A percentile compares a stretch with the other conserved stretches of the same genome.
phyloP scores from a whole-genome alignment of 2,797 vertebrate genomes.

The Triplophysa bombifrons region DNA sequence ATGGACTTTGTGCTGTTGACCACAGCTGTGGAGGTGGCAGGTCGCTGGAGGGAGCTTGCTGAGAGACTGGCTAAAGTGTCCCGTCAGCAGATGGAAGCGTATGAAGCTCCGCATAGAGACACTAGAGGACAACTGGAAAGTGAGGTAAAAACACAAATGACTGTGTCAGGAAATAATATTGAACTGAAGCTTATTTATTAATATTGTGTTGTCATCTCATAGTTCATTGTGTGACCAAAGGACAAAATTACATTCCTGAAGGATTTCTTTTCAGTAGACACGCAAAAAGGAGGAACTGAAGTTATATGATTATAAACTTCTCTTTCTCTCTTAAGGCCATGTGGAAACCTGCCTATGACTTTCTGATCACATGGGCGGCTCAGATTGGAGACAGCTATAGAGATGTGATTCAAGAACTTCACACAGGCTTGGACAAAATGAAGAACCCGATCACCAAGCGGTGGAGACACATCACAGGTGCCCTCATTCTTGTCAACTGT shows the following conservation, averaged over 20 bases:
- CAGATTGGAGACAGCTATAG: constrained; percentile 96
- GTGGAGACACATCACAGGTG: constrained; percentile 96
- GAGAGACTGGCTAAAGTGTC: constrained; percentile 91
- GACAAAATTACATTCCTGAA: background rate
- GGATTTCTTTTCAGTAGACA: background rate
- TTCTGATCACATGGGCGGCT: constrained; percentile 93
- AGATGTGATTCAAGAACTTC: constrained; percentile 95
- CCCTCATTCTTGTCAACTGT: constrained; percentile 92
- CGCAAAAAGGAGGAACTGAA: background rate
- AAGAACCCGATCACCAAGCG: constrained; percentile 94
- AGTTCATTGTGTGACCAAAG: too few species aligned
- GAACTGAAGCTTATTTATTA: background rate
- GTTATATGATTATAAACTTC: background rate
- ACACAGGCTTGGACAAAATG: constrained; percentile 93
- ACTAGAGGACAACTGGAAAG: constrained; percentile 85
- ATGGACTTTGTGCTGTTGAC: constrained; percentile 94
- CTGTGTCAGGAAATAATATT: background rate
- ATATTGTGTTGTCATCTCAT: background rate
- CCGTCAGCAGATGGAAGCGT: constrained; percentile 94
- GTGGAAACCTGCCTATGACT: constrained; percentile 98
- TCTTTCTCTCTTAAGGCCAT: constrained; percentile 81
- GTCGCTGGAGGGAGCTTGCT: constrained; percentile 93
- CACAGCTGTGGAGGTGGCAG: constrained; percentile 91
- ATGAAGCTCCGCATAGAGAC: constrained; percentile 92
- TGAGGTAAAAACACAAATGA: constrained; percentile 75